Evolutionary conservation across 2,113 vertebrate genomes (phyloP), one percentile per base, ranked within the genome.

Genomic region (Anguilla japonica): DNA sequence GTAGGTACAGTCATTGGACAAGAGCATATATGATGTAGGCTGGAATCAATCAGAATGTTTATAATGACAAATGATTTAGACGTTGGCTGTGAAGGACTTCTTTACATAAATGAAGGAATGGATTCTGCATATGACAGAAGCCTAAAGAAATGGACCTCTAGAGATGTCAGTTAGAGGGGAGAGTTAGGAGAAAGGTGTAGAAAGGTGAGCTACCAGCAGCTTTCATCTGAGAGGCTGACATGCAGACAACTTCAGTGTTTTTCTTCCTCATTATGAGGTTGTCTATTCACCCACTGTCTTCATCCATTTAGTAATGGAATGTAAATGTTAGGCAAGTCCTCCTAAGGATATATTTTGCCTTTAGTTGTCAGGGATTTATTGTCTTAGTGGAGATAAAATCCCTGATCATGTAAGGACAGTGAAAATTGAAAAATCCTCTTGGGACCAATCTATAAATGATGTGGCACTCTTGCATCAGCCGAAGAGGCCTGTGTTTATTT

Each of bases 91-190:
- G 22, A n/a, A 71, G 40, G 46, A 80, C 41, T 85, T 29, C 14
- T 57, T 39, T 34, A 29, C 53, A 83, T 26, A 22, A 39, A 34
- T 50, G 82, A 83, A 83, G 22, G 22, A 83, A 81, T 81, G 39
- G 11, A 39, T 81, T 81, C 40, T 39, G 79, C 79, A 39, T 83
- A 57, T 83, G 50, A 50, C 82, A 83, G 50, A 34, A 57, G 50
- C 50, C n/a, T 83, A 2, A 41, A 46, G 41, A 81, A 43, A 82
- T 53, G 50, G 7, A 29, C 18, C 26, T 26, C 1, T 1, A 53
- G 43, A 82, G 43, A 82, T 53, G 46, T 43, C 81, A 82, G 46
- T 29, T 29, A 82, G 46, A 16, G 20, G 15, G 50, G 53, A 53
- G n/a, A 39, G 15, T 14, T 6, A 83, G 53, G 29, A 57, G 50